These are phyloP conservation scores for Actenoides hombroni DNA, from an alignment of 2,113 vertebrate species.

Conservation along the genomic window DNA sequence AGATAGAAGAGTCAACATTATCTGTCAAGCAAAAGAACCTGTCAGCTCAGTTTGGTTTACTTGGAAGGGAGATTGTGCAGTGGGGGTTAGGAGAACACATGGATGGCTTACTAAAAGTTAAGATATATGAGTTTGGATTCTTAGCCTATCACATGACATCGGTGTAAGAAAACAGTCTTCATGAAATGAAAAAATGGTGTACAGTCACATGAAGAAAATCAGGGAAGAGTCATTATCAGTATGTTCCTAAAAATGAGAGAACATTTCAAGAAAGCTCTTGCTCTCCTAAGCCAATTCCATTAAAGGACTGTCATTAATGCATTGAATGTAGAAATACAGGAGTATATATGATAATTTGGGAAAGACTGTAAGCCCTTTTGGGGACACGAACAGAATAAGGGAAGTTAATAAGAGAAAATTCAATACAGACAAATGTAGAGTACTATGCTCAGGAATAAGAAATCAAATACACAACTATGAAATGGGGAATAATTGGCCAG, in stretches of 20 bases:
- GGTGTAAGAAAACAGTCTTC: background rate
- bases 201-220: background rate
- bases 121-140: background rate
- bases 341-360: background rate
- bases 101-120: background rate
- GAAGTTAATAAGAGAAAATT: constrained; percentile 29
- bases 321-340: background rate
- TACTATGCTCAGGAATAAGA: background rate
- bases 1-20: background rate
- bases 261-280: background rate
- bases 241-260: background rate
- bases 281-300: background rate
- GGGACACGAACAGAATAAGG: background rate
- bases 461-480: constrained; percentile 32
- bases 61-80: background rate
- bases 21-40: background rate
- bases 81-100: fast-evolving
- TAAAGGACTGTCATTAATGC: background rate
- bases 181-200: background rate
- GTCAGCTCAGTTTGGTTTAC: background rate
- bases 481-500: constrained; percentile 8
- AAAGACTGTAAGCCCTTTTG: background rate
- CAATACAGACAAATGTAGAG: constrained; percentile 1
- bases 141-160: background rate
- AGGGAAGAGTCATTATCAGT: background rate